phyloP scores from a whole-genome alignment of 2,113 vertebrate species.

The Pitta sordida region DNA sequence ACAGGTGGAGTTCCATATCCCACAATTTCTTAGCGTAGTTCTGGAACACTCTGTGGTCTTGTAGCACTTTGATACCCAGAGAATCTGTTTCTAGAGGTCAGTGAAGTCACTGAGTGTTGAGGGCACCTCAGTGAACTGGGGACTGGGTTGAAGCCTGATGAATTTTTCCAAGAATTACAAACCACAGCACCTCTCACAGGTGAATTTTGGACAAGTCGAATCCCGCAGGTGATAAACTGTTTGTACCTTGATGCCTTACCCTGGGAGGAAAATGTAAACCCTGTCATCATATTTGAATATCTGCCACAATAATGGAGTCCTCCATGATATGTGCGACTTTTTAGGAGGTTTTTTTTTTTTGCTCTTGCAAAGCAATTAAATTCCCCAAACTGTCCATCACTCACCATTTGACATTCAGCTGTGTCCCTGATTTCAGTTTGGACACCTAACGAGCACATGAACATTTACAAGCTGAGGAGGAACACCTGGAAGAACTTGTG shows the following conservation, averaged over 20 bases:
- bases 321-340: background rate
- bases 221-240: background rate
- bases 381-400: background rate
- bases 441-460: background rate
- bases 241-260: background rate
- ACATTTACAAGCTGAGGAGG: background rate
- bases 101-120: background rate
- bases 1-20: fast-evolving
- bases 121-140: background rate
- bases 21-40: background rate
- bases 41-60: background rate
- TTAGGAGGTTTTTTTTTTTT: background rate
- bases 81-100: background rate
- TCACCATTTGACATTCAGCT: background rate
- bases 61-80: background rate
- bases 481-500: background rate
- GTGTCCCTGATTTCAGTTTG: background rate
- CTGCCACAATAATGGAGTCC: background rate
- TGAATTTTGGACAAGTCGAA: background rate
- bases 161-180: background rate
- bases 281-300: background rate
- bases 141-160: background rate
- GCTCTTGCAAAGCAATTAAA: background rate
- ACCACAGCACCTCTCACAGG: background rate
- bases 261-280: background rate